Evolutionary conservation across 1,140 invertebrate species (phyloP).

Genomic region (Macrobrachium nipponense): DNA sequence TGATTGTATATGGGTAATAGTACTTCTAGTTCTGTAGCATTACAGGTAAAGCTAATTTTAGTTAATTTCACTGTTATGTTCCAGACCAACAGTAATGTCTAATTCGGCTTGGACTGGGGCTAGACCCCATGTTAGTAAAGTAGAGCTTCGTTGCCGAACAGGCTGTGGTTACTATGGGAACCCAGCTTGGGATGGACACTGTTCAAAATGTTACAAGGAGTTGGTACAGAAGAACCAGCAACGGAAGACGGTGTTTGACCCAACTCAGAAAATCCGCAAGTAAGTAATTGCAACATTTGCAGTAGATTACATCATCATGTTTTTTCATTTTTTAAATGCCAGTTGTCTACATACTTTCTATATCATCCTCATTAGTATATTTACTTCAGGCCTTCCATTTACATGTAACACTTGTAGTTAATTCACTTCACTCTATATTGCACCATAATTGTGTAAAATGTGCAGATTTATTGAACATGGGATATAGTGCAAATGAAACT

Average conservation of each 20-base stretch:
- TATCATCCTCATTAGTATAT: too few relatives aligned
- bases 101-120: constrained; percentile 70
- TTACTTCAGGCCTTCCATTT: too few relatives aligned
- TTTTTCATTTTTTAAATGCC: neutral
- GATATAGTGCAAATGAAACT: too few relatives aligned
- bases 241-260: constrained; percentile 61
- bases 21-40: neutral
- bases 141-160: constrained; percentile 93
- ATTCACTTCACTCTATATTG: too few relatives aligned
- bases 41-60: neutral
- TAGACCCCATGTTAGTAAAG: constrained; percentile 81
- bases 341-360: too few relatives aligned
- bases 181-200: constrained; percentile 95
- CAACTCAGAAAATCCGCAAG: constrained; percentile 49
- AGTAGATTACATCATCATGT: too few relatives aligned
- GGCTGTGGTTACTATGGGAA: constrained; percentile 98
- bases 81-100: neutral
- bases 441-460: too few relatives aligned
- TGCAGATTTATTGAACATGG: too few relatives aligned
- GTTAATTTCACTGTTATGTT: neutral
- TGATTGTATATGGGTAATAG: neutral
- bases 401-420: too few relatives aligned
- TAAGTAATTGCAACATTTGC: neutral
- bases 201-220: constrained; percentile 85
- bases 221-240: constrained; percentile 64